Evolutionary conservation across 1,140 invertebrate species (phyloP), one percentile per base, ranked within the genome.

Genomic region (Neotoxoptera formosana): DNA sequence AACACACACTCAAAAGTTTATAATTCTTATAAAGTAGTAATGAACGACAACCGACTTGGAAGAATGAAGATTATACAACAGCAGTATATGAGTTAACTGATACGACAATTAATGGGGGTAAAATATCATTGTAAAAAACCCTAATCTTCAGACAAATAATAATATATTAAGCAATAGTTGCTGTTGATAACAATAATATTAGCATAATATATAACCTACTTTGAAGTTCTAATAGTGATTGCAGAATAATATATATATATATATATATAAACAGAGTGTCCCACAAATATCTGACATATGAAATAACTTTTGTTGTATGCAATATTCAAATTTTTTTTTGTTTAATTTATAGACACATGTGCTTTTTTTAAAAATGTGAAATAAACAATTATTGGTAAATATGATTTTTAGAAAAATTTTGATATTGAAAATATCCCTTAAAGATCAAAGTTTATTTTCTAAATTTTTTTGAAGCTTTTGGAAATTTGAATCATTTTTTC

Each of bases 1-100:
- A 34, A 89, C 21, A 36, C 21, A 25, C 87, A 51, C 20, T 53
- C 87, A 30, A 89, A 89, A 89, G 87, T 53, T 89, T 89, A 21
- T 48, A n/a, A 88, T 6, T n/a, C 47, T 51, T 53, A 88, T 88
- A 47, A 51, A 88, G 47, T 88, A 51, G 47, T 88, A 34, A 88
- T 88, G 51, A 88, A 88, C 47, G 48, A 53, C 47, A 34, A 67
- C 60, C n/a, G n/a, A 67, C 60, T 67, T 67, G 60, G 30, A 67
- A n/a, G 60, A 67, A 67, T n/a, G 48, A 21, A 51, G 41, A 88
- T 51, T 51, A 36, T 51, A 88, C 30, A 88, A 34, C 17, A n/a
- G 30, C n/a, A n/a, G n/a, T n/a, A n/a, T 47, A 48, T 30, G 30
- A n/a, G 86, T 87, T 87, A 51, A 51, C 45, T 30, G 14, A 30